A percentile compares a stretch with the other conserved stretches of the same genome.
Conservation (phyloP, 2,888 invertebrate species). For the Zhengitettix transpicula region DNA sequence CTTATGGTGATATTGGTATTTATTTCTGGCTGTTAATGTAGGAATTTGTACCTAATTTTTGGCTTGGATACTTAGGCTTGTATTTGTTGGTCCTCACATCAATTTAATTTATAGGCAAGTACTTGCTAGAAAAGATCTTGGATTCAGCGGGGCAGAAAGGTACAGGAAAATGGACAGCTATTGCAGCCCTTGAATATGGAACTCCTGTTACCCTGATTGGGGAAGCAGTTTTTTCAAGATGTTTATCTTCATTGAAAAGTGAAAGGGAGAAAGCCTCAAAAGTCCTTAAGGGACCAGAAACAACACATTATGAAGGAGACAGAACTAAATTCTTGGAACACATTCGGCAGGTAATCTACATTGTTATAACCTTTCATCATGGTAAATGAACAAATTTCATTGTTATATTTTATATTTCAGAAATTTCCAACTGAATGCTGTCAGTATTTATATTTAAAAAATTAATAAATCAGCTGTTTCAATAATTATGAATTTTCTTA, state of each 20-base stretch:
- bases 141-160: slow-evolving; percentile 98
- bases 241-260: slow-evolving; percentile 76
- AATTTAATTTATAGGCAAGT: slow-evolving; percentile 31
- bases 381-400: no score
- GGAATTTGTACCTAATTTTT: no score
- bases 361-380: background rate
- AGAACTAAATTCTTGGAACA: slow-evolving; percentile 66
- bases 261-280: slow-evolving; percentile 75
- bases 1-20: no score
- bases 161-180: slow-evolving; percentile 99
- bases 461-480: no score
- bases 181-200: slow-evolving; percentile 88
- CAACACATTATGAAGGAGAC: slow-evolving; percentile 46
- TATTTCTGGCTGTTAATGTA: no score
- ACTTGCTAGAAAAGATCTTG: slow-evolving; percentile 76
- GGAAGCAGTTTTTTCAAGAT: slow-evolving; percentile 94
- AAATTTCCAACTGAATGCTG: no score
- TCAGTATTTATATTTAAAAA: no score
- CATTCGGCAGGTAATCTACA: slow-evolving; percentile 39
- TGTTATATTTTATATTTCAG: no score
- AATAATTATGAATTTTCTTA: no score
- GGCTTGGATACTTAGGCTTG: no score
- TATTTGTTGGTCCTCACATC: no score
- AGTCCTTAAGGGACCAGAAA: slow-evolving; percentile 48
- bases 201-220: slow-evolving; percentile 96